phyloP scores from a whole-genome alignment of 2,113 vertebrate genomes.

The Oxygymnocypris stewartii region DNA sequence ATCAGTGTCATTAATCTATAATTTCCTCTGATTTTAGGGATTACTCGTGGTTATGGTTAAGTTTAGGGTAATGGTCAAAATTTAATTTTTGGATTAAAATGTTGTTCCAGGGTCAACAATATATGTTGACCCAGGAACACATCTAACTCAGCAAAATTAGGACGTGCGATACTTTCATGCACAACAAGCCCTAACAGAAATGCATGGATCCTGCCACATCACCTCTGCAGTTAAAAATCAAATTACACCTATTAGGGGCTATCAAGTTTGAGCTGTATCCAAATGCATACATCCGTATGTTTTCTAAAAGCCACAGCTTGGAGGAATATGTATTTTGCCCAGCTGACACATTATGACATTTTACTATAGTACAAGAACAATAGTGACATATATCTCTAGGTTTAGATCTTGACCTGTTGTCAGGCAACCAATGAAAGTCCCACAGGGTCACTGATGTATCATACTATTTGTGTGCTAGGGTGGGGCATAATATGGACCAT shows the following conservation, averaged over 20 bases:
- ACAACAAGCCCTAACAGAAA: background rate
- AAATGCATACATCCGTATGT: background rate
- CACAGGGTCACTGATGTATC: conserved; percentile 5
- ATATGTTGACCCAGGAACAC: no score
- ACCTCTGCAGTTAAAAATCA: conserved; percentile 13
- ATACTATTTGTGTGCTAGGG: background rate
- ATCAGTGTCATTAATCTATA: no score
- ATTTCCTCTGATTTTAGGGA: no score
- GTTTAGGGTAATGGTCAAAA: no score
- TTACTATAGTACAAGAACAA: background rate
- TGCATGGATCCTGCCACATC: conserved; percentile 22
- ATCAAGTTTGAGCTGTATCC: conserved; percentile 18
- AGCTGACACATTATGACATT: background rate
- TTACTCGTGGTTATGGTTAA: no score
- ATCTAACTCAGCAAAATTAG: no score
- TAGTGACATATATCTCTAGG: background rate
- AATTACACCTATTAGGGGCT: conserved; percentile 1
- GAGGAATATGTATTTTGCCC: background rate
- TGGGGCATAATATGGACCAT: conserved; percentile 24
- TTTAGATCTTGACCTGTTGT: conserved; percentile 22
- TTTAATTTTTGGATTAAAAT: no score
- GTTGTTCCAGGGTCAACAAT: no score
- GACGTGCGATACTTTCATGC: background rate
- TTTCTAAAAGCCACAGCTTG: background rate
- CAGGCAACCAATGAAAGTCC: conserved; percentile 8